Conservation (phyloP, 2,113 vertebrate species). For the Aix galericulata region DNA sequence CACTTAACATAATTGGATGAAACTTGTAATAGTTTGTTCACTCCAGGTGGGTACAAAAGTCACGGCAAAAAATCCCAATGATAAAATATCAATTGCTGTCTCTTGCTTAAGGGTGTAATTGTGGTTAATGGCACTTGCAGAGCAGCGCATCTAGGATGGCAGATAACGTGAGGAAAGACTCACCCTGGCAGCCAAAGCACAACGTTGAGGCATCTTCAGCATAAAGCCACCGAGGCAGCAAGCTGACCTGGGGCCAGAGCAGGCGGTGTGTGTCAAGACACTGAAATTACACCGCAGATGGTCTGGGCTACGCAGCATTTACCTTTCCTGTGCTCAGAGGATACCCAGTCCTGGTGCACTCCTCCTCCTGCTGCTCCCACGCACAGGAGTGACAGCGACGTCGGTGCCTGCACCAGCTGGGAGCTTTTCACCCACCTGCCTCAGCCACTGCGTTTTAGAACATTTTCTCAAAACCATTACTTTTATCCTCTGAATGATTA, state of each 20-base stretch:
- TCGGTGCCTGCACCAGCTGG: neutral
- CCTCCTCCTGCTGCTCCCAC: neutral
- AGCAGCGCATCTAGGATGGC: neutral
- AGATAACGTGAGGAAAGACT: neutral
- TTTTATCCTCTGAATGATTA: constrained; percentile 37
- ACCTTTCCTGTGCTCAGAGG: neutral
- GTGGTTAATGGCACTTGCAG: neutral
- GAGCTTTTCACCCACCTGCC: neutral
- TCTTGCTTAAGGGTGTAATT: neutral
- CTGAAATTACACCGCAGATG: neutral
- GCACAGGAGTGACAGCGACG: fast-evolving
- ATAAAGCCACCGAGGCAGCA: fast-evolving
- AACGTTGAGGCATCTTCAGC: neutral
- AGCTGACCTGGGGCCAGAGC: neutral
- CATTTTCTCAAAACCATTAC: constrained; percentile 26
- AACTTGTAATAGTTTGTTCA: constrained; percentile 39
- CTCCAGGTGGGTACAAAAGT: constrained; percentile 36
- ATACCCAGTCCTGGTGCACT: neutral
- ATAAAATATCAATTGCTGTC: constrained; percentile 13
- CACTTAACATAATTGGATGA: constrained; percentile 50
- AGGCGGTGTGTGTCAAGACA: neutral
- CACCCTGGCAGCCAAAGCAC: neutral
- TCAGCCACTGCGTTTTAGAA: neutral
- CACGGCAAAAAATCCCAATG: neutral
- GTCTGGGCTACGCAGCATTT: neutral